phyloP scores from a whole-genome alignment of 2,113 vertebrate species.

The Nycticorax nycticorax region DNA sequence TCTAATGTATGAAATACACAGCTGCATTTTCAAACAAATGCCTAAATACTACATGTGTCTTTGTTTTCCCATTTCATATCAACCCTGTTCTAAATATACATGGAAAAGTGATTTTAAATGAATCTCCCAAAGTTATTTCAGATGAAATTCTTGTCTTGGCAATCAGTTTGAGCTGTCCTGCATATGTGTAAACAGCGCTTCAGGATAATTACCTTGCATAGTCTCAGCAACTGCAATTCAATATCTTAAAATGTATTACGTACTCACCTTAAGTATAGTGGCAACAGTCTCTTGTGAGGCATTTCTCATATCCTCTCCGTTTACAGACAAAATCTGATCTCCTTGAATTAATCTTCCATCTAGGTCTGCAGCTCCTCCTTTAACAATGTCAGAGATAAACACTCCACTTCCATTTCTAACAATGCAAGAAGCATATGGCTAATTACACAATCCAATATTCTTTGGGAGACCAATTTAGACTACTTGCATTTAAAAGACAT shows the following conservation, averaged over 20 bases:
- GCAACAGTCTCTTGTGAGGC: slow-evolving; percentile 93
- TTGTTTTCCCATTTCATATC: background rate
- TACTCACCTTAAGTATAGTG: slow-evolving; percentile 88
- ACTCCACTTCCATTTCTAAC: slow-evolving; percentile 86
- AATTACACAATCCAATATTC: slow-evolving; percentile 58
- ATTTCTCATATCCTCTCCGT: slow-evolving; percentile 87
- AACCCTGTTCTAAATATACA: background rate
- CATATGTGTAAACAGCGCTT: background rate
- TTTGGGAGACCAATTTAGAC: slow-evolving; percentile 50
- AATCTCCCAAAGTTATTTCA: background rate
- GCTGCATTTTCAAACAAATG: background rate
- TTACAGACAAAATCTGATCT: slow-evolving; percentile 94
- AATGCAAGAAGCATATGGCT: slow-evolving; percentile 62
- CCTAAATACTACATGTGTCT: background rate
- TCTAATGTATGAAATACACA: background rate
- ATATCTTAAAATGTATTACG: background rate
- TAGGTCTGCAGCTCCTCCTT: slow-evolving; percentile 91
- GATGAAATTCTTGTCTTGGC: background rate
- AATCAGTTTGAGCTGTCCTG: slow-evolving; percentile 2
- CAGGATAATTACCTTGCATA: background rate
- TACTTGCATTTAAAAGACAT: slow-evolving; percentile 44
- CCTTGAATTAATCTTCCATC: slow-evolving; percentile 96
- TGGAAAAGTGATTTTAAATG: background rate
- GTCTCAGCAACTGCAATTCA: slow-evolving; percentile 5
- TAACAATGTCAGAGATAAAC: slow-evolving; percentile 96